These are phyloP conservation scores for Caretta caretta DNA, from an alignment of 2,113 vertebrate species.

Conservation along the genomic window DNA sequence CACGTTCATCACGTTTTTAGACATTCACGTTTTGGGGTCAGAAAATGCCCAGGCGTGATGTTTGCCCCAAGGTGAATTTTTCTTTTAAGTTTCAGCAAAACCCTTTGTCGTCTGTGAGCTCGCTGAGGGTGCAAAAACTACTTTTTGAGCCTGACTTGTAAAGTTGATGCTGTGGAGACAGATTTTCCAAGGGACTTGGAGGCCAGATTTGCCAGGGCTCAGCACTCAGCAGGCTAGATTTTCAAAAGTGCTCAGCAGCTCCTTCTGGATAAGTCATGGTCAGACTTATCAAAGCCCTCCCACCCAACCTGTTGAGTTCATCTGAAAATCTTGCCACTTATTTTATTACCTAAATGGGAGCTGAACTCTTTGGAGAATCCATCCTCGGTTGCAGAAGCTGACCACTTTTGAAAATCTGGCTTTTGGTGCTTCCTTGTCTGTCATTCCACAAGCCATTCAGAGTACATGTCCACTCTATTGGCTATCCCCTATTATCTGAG, in stretches of 20 bases:
- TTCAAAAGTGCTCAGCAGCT: constrained; percentile 47
- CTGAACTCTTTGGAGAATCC: background rate
- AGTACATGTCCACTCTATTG: background rate
- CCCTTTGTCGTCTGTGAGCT: constrained; percentile 38
- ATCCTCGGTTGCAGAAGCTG: constrained; percentile 1
- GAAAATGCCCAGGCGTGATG: constrained; percentile 38
- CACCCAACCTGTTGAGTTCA: constrained; percentile 5
- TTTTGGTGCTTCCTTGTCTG: constrained; percentile 22
- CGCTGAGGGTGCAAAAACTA: constrained; percentile 37
- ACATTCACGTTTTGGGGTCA: constrained; percentile 67
- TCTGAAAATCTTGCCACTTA: constrained; percentile 47
- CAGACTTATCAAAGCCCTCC: constrained; percentile 14
- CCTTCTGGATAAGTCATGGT: background rate
- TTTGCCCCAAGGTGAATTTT: constrained; percentile 57
- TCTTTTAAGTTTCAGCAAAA: constrained; percentile 67
- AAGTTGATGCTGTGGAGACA: constrained; percentile 47
- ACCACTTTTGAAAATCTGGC: constrained; percentile 28
- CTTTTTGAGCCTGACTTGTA: constrained; percentile 61
- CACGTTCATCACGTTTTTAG: constrained; percentile 63
- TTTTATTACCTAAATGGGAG: background rate
- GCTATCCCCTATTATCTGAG: background rate
- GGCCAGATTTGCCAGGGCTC: constrained; percentile 2
- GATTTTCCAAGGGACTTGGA: constrained; percentile 61
- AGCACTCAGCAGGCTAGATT: constrained; percentile 16
- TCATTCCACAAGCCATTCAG: background rate